Evolutionary conservation across 92 coral and sea anemone species (phyloP), one percentile per base, ranked within the genome.

Genomic region (Zoanthus sociatus): DNA sequence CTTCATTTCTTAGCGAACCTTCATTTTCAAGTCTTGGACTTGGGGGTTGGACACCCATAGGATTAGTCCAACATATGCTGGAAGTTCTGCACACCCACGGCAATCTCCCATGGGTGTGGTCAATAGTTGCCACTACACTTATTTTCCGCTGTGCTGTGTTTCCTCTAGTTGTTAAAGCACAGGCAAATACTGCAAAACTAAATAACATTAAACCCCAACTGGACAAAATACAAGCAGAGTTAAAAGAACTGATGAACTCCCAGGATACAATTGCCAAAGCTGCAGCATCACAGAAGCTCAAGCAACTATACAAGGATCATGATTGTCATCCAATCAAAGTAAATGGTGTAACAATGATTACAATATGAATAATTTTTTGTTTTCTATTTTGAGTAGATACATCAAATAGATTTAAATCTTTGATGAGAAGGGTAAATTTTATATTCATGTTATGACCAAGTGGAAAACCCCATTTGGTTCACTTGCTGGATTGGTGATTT

Each of bases 301-400:
- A 92, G 21, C 94, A 95, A 84, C 92, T 97, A 12, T 97, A 95
- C 70, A 77, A 90, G 51, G 98, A 97, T 78, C 88, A 97, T 48
- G 89, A 92, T 78, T 97, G 99, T 73, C 98, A 94, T 86, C 99
- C 99, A 15, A 53, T 95, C 8, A 97, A 93, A 98, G 99, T 97
- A 81, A 11, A 71, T 78, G 9, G 18, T 58, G 21, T 58, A 11
- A 11, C 5, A 2, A 58, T 58, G n/a, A 11, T 58, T 58, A 14
- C 5, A 58, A 58, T 7, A 56, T 7, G 63, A 56, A 56, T 11
- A 14, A 58, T 58, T 58, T 58, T 58, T 2, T 58, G 66, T 58
- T 2, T 58, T 58, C 26, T 26, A 26, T 58, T 11, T 58, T 11
- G n/a, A 58, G 66, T 6, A 2, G 4, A 6, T 53, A 53, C 58